phyloP scores from a whole-genome alignment of 2,797 vertebrate species.

The Clamator glandarius region DNA sequence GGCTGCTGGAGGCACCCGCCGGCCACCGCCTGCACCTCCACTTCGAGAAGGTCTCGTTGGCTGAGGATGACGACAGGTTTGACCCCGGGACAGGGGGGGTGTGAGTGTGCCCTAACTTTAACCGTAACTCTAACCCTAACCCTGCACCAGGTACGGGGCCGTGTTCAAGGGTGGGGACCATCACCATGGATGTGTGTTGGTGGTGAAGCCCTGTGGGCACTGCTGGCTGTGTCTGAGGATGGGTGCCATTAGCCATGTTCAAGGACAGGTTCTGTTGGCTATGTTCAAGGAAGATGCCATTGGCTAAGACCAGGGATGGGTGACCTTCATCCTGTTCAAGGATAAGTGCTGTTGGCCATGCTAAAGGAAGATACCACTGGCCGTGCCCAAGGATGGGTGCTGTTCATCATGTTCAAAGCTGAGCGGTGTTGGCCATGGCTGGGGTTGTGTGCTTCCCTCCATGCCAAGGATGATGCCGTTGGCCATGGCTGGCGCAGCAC shows the following conservation, averaged over 20 bases:
- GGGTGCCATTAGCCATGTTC: background rate
- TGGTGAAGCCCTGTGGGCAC: no score
- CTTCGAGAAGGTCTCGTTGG: constrained; percentile 97
- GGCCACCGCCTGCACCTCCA: constrained; percentile 91
- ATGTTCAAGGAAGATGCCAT: background rate
- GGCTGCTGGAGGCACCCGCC: constrained; percentile 91
- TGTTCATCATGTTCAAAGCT: background rate
- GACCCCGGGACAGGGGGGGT: background rate
- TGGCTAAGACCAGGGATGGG: no score
- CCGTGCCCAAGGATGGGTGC: background rate
- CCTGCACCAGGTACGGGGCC: accelerated
- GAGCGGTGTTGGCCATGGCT: no score
- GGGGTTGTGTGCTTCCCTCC: no score
- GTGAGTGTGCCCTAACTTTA: no score
- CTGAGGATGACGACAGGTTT: constrained; percentile 98
- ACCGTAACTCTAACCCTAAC: no score
- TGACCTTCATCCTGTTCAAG: no score
- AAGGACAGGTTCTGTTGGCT: accelerated
- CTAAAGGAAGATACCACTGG: background rate
- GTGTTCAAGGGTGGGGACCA: background rate
- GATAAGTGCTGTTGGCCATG: background rate
- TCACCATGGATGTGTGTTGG: no score
- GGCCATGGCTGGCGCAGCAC: background rate
- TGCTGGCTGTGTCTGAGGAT: no score
- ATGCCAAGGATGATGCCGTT: background rate